Conservation (phyloP, 2,797 vertebrate genomes). For the Rhynchotus rufescens region DNA sequence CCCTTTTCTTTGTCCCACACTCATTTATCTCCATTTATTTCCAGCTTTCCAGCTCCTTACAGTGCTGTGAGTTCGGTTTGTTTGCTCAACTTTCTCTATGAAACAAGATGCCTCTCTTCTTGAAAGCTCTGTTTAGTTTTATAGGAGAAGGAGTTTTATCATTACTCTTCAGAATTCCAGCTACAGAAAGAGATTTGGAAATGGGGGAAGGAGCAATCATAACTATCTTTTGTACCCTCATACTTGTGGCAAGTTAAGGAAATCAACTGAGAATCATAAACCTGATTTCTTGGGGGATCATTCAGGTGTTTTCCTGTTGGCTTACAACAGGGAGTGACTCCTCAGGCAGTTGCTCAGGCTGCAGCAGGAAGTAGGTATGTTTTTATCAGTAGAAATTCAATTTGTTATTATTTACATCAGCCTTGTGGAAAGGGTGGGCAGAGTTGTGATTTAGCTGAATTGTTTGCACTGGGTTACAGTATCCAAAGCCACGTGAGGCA, state of each 20-base stretch:
- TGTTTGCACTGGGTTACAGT: neutral
- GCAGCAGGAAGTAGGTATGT: neutral
- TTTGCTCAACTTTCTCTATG: neutral
- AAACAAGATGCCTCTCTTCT: neutral
- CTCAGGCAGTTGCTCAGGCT: neutral
- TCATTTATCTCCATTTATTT: neutral
- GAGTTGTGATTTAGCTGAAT: no score
- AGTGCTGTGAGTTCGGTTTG: rapidly evolving
- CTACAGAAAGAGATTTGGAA: neutral
- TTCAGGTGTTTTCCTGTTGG: neutral
- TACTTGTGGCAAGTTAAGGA: neutral
- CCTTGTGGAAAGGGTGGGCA: neutral
- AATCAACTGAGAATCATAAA: neutral
- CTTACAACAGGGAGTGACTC: neutral
- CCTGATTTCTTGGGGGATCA: neutral
- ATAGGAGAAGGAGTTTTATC: neutral
- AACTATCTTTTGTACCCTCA: neutral
- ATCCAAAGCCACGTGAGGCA: neutral
- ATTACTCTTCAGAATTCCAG: neutral
- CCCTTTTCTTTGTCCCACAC: neutral
- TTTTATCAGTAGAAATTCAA: neutral
- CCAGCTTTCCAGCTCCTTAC: neutral
- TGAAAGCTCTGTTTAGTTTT: neutral
- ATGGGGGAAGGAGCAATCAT: neutral
- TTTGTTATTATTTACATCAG: neutral